phyloP scores from a whole-genome alignment of 2,888 invertebrate genomes.

The Xestia ashworthii region DNA sequence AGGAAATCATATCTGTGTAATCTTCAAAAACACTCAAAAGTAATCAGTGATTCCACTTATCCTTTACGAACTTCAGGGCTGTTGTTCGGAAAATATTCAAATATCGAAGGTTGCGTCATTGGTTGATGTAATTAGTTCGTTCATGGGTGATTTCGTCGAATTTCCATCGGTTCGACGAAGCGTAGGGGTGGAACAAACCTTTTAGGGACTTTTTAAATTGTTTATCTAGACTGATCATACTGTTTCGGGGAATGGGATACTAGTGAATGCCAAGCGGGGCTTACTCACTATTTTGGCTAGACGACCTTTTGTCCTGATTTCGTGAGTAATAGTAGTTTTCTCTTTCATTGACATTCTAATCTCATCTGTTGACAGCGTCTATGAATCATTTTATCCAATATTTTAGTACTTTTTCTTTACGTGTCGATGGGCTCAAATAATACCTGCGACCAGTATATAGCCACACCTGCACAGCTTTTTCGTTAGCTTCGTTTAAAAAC shows the following conservation, averaged over 20 bases:
- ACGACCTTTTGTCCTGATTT: background rate
- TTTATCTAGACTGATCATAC: background rate
- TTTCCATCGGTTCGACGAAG: slow-evolving; percentile 43
- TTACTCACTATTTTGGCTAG: background rate
- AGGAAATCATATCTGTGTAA: background rate
- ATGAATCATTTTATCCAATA: background rate
- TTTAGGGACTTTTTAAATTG: background rate
- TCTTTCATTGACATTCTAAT: background rate
- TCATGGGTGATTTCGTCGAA: slow-evolving; percentile 56
- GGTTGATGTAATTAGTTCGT: slow-evolving; percentile 61
- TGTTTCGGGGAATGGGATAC: slow-evolving; percentile 6
- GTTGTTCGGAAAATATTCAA: slow-evolving; percentile 46
- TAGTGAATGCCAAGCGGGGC: background rate
- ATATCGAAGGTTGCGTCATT: slow-evolving; percentile 49
- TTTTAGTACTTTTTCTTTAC: background rate
- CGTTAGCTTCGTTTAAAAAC: too few species aligned
- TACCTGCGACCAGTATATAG: too few species aligned
- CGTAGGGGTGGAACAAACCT: slow-evolving; percentile 16
- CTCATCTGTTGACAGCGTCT: background rate
- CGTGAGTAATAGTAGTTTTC: background rate
- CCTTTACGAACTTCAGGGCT: slow-evolving; percentile 26
- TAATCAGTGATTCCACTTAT: slow-evolving; percentile 31
- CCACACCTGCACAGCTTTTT: too few species aligned
- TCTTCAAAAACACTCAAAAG: slow-evolving; percentile 17
- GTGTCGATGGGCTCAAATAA: too few species aligned